phyloP scores from a whole-genome alignment of 2,113 vertebrate genomes.

The Sinocyclocheilus maitianheensis region DNA sequence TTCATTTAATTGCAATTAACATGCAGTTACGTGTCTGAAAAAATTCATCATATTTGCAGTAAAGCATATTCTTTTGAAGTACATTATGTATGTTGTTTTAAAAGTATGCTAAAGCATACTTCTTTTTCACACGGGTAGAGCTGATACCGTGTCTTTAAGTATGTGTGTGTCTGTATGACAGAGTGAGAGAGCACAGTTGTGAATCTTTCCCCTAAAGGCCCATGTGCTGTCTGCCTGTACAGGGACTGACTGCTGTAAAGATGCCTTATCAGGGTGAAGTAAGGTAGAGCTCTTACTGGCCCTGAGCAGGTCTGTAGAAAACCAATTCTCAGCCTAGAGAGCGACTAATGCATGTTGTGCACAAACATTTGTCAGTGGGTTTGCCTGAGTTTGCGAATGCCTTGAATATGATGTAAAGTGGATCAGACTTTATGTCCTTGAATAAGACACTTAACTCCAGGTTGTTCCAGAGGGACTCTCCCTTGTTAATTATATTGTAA shows the following conservation, averaged over 20 bases:
- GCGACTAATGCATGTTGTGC: background rate
- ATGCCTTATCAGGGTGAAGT: background rate
- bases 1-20: too few species aligned
- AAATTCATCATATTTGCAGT: too few species aligned
- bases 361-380: background rate
- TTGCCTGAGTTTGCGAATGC: background rate
- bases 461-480: background rate
- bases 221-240: background rate
- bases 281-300: background rate
- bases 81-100: background rate
- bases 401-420: background rate
- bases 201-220: background rate
- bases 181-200: background rate
- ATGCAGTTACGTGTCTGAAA: too few species aligned
- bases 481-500: background rate
- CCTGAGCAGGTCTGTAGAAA: too few species aligned
- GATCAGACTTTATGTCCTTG: background rate
- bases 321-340: background rate
- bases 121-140: background rate
- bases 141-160: background rate
- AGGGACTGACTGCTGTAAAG: background rate
- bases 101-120: background rate
- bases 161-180: too few species aligned
- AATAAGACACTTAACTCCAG: background rate
- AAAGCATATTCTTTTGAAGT: background rate